Base-by-base conservation (phyloP, 2,888 invertebrate genomes). In the Gortyna flavago region DNA sequence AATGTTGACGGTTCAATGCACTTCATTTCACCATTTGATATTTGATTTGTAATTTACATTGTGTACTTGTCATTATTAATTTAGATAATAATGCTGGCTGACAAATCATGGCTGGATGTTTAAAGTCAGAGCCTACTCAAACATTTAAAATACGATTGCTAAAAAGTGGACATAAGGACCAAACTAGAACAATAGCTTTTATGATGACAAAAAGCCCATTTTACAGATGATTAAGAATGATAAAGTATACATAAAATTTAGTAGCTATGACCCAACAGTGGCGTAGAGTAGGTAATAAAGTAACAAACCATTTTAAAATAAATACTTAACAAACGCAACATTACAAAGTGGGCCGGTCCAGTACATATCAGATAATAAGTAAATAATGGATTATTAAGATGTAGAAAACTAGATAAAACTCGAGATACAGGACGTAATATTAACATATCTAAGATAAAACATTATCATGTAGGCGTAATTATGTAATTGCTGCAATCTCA, bases 341-440 rank as follows among this genome's bases (percentile, higher is more conserved):
- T 48, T 69, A 54, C 57, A 74, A 77, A 74, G 35, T 75, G 64
- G 72, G 70, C 71, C 29, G 66, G 75, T 51, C 81, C 61, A 77
- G 77, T 64, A 69, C 57, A 29, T 75, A 80, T 71, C 71, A 76
- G 78, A 76, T 78, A 81, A 75, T 78, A 85, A 85, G 70, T 74
- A 81, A 85, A 78, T 85, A 81, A 84, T 84, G 75, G 71, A 75
- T 85, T 75, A 81, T 76, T 85, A 85, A 81, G 85, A 85, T 85
- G 78, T 84, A 81, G 81, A 81, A 75, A 81, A 84, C 75, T 84
- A 75, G 85, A 84, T 84, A 81, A 72, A 81, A 75, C 71, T 13
- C 13, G 16, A 85, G 85, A 85, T 85, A 85, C 75, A 25, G 41
- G 8, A 73, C 69, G 73, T 71, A 75, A 59, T 81, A 84, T 84